Evolutionary conservation across 92 coral and sea anemone species (phyloP).

Genomic region (Epizoanthus rinbou): DNA sequence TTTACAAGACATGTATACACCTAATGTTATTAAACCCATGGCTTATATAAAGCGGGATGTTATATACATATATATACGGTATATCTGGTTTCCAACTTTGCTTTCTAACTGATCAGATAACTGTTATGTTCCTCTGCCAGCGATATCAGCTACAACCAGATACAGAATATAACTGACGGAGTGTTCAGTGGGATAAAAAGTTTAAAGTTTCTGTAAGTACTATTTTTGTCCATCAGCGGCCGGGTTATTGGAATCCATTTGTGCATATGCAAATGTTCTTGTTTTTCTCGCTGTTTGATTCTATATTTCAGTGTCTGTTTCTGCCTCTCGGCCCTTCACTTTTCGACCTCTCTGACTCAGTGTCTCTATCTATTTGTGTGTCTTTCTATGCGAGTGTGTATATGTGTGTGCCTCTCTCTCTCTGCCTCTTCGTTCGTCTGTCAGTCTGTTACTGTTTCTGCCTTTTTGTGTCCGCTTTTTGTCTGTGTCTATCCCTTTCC

Average conservation of each 20-base stretch:
- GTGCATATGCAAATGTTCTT: neutral
- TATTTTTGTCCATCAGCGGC: no score
- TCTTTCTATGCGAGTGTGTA: neutral
- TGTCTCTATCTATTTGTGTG: neutral
- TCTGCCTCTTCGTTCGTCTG: neutral
- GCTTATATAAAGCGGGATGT: no score
- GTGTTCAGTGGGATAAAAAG: slow-evolving; percentile 54
- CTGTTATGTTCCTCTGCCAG: slow-evolving; percentile 30
- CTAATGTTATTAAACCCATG: no score
- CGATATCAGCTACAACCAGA: slow-evolving; percentile 52
- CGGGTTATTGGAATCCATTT: neutral
- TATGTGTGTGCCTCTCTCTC: neutral
- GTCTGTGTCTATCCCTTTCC: neutral
- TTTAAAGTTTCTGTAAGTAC: slow-evolving; percentile 57
- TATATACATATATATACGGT: neutral
- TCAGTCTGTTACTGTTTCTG: neutral
- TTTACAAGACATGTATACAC: no score
- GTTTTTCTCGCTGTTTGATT: neutral
- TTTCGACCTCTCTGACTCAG: neutral
- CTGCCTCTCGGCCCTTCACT: neutral
- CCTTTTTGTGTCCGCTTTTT: neutral
- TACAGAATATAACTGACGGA: slow-evolving; percentile 63
- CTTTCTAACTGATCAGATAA: neutral
- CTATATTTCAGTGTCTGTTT: neutral
- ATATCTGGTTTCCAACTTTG: neutral